Evolutionary conservation across 2,797 vertebrate species (phyloP), one percentile per base, ranked within the genome.

Genomic region (Siniperca undulata): DNA sequence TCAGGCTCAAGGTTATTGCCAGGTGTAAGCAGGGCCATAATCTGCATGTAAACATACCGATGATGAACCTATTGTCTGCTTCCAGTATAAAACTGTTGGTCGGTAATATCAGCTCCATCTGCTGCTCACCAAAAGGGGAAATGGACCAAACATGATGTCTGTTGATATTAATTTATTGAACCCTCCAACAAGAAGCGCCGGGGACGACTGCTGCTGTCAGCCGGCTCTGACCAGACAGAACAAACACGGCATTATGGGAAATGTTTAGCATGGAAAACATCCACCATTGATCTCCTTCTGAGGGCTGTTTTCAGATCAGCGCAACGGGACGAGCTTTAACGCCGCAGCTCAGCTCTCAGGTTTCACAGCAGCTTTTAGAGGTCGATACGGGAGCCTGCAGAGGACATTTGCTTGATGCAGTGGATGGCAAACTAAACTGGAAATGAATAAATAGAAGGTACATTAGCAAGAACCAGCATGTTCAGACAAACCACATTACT

Each of bases 281-380:
- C 79, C 72, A 14, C 62, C 91, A 93, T 90, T 81, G 90, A 93
- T 92, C 84, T 58, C 17, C 69, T 24, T 0, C 70, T 27, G 76
- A 82, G 62, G 64, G 73, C 81, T 69, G 85, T 64, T 78, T 72
- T 72, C 61, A 77, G 81, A 78, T 52, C 61, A 60, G 84, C 40
- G 79, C 0, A 17, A 38, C 56, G 36, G 75, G 74, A 65, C 38
- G 64, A 64, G 76, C 70, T 80, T 22, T 20, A 66, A 16, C 36
- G 48, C 59, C 10, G 8, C 64, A 13, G 72, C 67, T 4, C 9
- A 3, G 61, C 87, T 91, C 91, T 94, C 91, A 1, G 88, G 89
- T 93, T 93, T 90, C 93, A 89, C 42, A 3, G 89, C 87, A 82
- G 91, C 92, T 91, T 91, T 94, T 92, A 91, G 67, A 53, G 92